phyloP scores from a whole-genome alignment of 2,888 invertebrate species.

The Andrena bicolor region DNA sequence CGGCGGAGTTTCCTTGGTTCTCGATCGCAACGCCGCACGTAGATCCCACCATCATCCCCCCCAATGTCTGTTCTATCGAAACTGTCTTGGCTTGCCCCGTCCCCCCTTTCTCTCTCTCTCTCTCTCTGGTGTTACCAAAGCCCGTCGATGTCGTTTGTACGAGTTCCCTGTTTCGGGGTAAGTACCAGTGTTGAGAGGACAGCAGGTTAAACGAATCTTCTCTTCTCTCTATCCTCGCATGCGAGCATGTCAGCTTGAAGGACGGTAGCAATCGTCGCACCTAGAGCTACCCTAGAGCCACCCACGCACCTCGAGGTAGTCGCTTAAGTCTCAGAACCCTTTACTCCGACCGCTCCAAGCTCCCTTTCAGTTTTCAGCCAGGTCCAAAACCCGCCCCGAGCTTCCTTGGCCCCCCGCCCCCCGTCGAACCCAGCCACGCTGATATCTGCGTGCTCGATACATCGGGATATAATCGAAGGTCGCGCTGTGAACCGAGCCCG shows the following conservation, averaged over 20 bases:
- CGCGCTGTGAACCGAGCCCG: constrained; percentile 17
- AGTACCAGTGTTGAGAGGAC: constrained; percentile 25
- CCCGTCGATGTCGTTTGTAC: constrained; percentile 20
- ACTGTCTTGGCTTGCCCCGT: constrained; percentile 2
- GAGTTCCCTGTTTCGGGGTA: constrained; percentile 9
- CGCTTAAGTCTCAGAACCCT: constrained; percentile 38
- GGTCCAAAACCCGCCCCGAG: neutral
- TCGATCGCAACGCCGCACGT: constrained; percentile 27
- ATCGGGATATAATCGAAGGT: constrained; percentile 23
- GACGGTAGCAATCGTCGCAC: constrained; percentile 52
- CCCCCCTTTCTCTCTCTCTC: constrained; percentile 23
- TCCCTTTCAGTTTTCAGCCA: constrained; percentile 30
- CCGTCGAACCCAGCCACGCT: constrained; percentile 35
- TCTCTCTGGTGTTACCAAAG: constrained; percentile 22
- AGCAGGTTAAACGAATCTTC: neutral
- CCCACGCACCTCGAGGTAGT: constrained; percentile 46
- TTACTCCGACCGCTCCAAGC: neutral
- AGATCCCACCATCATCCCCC: constrained; percentile 8
- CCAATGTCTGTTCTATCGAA: neutral
- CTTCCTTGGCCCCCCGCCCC: neutral
- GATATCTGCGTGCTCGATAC: constrained; percentile 35
- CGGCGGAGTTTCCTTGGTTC: constrained; percentile 34
- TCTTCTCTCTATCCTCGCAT: constrained; percentile 37
- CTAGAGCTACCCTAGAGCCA: constrained; percentile 36
- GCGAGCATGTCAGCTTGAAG: constrained; percentile 51